A percentile compares a stretch with the other conserved stretches of the same genome.
phyloP scores from a whole-genome alignment of 2,888 invertebrate genomes.

The Diarsia rubi region DNA sequence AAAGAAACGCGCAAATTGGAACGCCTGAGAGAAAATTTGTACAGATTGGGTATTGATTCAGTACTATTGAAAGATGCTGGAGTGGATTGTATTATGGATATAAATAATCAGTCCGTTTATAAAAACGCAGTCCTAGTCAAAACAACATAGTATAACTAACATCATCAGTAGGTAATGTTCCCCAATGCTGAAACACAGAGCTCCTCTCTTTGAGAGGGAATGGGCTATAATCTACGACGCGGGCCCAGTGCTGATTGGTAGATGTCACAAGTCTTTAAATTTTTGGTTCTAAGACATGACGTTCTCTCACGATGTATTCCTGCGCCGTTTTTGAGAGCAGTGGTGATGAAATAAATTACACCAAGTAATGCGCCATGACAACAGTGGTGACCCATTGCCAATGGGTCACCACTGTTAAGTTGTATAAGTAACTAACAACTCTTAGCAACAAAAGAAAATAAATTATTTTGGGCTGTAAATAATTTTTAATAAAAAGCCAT shows the following conservation, averaged over 20 bases:
- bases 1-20: neutral
- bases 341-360: too few species aligned
- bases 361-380: too few species aligned
- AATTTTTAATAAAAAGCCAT: neutral
- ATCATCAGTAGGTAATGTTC: too few species aligned
- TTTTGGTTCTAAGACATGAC: too few species aligned
- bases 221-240: too few species aligned
- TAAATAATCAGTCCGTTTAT: neutral
- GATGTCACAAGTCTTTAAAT: too few species aligned
- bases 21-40: neutral
- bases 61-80: neutral
- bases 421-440: neutral
- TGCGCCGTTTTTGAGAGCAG: too few species aligned
- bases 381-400: too few species aligned
- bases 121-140: neutral
- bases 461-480: neutral
- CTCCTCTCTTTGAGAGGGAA: too few species aligned
- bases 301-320: too few species aligned
- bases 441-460: neutral
- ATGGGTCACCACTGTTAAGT: too few species aligned
- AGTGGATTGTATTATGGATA: neutral
- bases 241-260: too few species aligned
- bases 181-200: neutral
- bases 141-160: neutral
- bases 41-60: neutral